Base-by-base conservation (phyloP, 2,113 vertebrate species). In the Porphyrio hochstetteri region DNA sequence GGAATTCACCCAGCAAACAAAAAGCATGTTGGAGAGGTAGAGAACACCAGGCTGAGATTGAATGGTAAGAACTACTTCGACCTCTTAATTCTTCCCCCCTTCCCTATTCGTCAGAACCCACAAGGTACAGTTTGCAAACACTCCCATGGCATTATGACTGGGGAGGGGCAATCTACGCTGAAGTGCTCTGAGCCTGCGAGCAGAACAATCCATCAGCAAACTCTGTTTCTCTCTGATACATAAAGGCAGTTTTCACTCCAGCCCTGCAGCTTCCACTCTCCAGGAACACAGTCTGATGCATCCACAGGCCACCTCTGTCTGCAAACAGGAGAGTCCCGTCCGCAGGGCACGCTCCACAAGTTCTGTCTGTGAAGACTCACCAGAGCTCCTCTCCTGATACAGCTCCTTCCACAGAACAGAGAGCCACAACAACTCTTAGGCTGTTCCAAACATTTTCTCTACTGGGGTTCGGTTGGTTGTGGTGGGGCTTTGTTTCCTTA, bases 111-210 rank as follows among this genome's bases (percentile, higher is more conserved):
- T 63, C 60, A 93, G 36, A 88, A 64, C 38, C 50, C 61, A 59
- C 0, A 0, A 33, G 29, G 20, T 25, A 11, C 16, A 40, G 53
- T 53, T 12, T 82, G n/a, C 53, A 28, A 77, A 56, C 23, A 69
- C 16, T 29, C 42, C 55, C 2, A 2, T 4, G 36, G 25, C 57
- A 24, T 59, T 24, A 10, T 4, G 16, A 21, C 70, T 20, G 13
- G 17, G 63, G 20, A 75, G 83, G 44, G 38, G 18, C 36, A 59
- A 92, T 16, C 25, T 53, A 84, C 53, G n/a, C 14, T 77, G 46
- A 42, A 12, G 10, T 10, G 68, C 50, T 7, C 36, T 0, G 1
- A 63, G 24, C 15, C 4, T 2, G 12, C 10, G 3, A 38, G 25
- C 4, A 0, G 28, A 75, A 75, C 35, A 55, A 40, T 14, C 2